Evolutionary conservation across 2,888 invertebrate species (phyloP).

Genomic region (Biston stratarius): DNA sequence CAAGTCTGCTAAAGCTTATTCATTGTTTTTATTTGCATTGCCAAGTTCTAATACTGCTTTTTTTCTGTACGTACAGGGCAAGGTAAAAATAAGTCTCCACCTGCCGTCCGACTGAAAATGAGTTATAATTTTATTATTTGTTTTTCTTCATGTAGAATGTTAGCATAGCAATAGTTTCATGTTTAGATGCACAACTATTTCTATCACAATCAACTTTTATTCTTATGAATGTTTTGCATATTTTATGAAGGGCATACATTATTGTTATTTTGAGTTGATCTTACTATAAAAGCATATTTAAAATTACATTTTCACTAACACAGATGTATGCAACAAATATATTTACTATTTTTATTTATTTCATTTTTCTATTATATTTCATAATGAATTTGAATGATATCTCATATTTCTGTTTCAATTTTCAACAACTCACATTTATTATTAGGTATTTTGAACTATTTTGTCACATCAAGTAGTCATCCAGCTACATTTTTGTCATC

Average conservation of each 20-base stretch:
- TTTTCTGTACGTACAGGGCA: constrained; percentile 53
- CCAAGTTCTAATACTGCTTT: constrained; percentile 35
- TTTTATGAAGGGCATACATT: not conserved
- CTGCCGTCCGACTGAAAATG: constrained; percentile 25
- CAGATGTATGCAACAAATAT: not conserved
- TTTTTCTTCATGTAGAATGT: constrained; percentile 30
- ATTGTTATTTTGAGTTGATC: not conserved
- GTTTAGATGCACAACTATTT: constrained; percentile 6
- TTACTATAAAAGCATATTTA: not conserved
- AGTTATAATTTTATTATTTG: constrained; percentile 32
- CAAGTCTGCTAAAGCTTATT: not conserved
- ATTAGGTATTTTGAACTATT: not conserved
- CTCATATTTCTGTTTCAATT: not conserved
- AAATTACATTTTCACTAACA: not conserved
- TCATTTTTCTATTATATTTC: no score
- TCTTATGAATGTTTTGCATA: no score
- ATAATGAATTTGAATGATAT: not conserved
- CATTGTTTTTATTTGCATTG: constrained; percentile 15
- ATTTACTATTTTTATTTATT: not conserved
- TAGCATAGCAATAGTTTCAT: constrained; percentile 11
- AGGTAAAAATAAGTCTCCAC: constrained; percentile 42
- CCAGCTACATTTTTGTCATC: no score
- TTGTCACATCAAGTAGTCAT: no score
- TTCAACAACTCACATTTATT: not conserved
- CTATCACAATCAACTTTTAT: not conserved